phyloP scores from a whole-genome alignment of 1,140 invertebrate species.

The Zaprionus davidi region DNA sequence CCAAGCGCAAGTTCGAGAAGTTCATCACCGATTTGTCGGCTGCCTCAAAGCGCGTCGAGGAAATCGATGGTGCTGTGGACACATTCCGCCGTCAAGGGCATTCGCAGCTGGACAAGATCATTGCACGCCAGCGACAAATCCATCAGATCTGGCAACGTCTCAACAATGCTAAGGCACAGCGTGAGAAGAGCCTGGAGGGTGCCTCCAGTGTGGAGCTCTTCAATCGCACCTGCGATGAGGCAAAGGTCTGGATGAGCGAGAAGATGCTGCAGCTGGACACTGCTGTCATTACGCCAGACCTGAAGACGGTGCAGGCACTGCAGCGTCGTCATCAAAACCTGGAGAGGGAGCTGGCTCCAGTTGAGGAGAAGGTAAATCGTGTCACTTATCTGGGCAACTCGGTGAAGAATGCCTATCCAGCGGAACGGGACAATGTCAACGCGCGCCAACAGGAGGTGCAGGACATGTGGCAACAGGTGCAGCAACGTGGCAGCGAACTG shows the following conservation, averaged over 20 bases:
- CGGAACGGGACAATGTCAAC: conserved; percentile 94
- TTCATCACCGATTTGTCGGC: conserved; percentile 98
- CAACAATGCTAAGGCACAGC: conserved; percentile 94
- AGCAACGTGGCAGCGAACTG: conserved; percentile 92
- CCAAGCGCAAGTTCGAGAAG: conserved; percentile 98
- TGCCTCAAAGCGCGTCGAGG: conserved; percentile 94
- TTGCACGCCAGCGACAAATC: conserved; percentile 92
- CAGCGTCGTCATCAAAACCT: conserved; percentile 95
- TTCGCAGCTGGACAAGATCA: conserved; percentile 94
- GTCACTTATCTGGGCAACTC: conserved; percentile 92
- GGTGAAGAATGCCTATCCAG: conserved; percentile 96
- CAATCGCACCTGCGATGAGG: conserved; percentile 96
- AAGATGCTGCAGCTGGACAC: conserved; percentile 94
- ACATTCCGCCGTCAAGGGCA: conserved; percentile 94
- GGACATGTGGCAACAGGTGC: conserved; percentile 94
- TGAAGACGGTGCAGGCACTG: conserved; percentile 95
- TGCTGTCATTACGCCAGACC: conserved; percentile 91
- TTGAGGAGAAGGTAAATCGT: conserved; percentile 94
- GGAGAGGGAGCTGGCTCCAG: conserved; percentile 94
- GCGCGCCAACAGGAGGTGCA: conserved; percentile 93
- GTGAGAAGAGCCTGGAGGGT: conserved; percentile 96
- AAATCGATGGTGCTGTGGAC: conserved; percentile 94
- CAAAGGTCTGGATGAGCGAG: conserved; percentile 96
- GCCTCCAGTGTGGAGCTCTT: conserved; percentile 97
- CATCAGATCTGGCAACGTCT: conserved; percentile 95